phyloP scores from a whole-genome alignment of 2,113 vertebrate species.

The Bubo scandiacus region DNA sequence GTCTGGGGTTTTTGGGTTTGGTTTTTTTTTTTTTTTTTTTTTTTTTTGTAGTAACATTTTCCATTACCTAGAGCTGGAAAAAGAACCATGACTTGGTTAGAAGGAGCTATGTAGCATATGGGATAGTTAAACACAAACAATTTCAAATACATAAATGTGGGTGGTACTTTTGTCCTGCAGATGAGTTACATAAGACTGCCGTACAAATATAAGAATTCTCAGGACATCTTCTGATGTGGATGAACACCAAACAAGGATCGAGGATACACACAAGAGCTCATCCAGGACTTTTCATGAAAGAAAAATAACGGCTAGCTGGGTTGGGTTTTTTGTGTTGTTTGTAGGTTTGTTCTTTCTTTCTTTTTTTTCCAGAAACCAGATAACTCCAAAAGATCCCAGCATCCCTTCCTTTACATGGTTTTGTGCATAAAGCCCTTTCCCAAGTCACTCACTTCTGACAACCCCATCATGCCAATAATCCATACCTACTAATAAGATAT shows the following conservation, averaged over 20 bases:
- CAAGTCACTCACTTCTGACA: background rate
- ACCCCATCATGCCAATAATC: background rate
- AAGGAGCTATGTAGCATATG: background rate
- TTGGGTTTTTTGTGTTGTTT: accelerated
- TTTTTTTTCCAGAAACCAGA: background rate
- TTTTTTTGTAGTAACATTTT: background rate
- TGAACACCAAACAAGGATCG: background rate
- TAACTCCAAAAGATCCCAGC: background rate
- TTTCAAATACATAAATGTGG: background rate
- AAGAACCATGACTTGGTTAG: background rate
- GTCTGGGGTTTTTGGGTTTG: background rate
- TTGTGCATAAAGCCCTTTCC: background rate
- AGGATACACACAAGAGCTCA: background rate
- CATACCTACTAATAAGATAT: background rate
- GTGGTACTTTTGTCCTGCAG: background rate
- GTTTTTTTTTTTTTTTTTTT: background rate
- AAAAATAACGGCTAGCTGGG: background rate
- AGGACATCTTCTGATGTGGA: background rate
- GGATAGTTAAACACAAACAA: background rate
- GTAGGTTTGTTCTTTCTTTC: background rate
- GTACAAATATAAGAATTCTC: background rate
- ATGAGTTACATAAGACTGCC: background rate
- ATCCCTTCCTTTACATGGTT: background rate
- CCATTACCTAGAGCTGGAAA: background rate
- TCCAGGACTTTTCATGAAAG: background rate